Percentiles rank a stretch among this genome's conserved stretches.
These are phyloP conservation scores for Armadillidium nasatum DNA, from an alignment of 1,140 invertebrate genomes.

Conservation along the genomic window DNA sequence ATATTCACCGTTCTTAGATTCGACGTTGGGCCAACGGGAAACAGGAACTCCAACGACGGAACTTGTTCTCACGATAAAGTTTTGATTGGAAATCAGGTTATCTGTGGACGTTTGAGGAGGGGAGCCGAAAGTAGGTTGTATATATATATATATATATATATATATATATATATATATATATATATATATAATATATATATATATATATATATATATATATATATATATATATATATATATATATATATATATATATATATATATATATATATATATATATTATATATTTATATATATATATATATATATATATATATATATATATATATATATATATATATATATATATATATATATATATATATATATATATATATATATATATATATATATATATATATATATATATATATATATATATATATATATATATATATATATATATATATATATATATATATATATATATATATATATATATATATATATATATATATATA, in stretches of 20 bases:
- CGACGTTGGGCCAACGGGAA: background rate
- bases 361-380: too few relatives aligned
- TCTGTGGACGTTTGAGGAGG: background rate
- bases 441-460: too few relatives aligned
- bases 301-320: background rate
- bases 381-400: background rate
- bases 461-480: background rate
- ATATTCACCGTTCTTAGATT: background rate
- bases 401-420: too few relatives aligned
- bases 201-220: too few relatives aligned
- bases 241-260: too few relatives aligned
- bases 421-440: background rate
- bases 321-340: too few relatives aligned
- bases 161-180: background rate
- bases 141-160: background rate
- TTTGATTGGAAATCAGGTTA: background rate
- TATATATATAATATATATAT: background rate
- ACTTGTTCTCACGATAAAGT: background rate
- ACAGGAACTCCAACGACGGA: background rate
- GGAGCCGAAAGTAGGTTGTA: background rate
- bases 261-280: background rate
- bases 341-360: background rate
- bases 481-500: too few relatives aligned
- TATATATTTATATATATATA: too few relatives aligned
- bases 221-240: too few relatives aligned